Evolutionary conservation across 2,113 vertebrate species (phyloP).

Genomic region (Nibea coibor): DNA sequence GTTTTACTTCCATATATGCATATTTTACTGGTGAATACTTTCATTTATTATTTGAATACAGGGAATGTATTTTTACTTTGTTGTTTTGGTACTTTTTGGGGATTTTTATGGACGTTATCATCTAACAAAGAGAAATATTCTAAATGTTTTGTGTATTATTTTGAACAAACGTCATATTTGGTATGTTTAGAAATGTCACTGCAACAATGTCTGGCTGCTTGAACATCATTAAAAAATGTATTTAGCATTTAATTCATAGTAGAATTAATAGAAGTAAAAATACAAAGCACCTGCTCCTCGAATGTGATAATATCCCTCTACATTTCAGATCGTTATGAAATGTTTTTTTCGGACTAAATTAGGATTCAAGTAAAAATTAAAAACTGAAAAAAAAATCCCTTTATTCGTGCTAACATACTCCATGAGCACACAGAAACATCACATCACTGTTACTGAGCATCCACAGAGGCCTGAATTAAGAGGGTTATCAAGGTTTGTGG

Average conservation of each 20-base stretch:
- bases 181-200: background rate
- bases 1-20: too few species aligned
- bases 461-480: slow-evolving; percentile 14
- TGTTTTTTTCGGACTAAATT: too few species aligned
- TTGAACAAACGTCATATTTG: background rate
- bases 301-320: background rate
- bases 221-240: background rate
- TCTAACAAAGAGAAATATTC: background rate
- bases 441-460: slow-evolving; percentile 1
- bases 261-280: background rate
- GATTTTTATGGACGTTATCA: background rate
- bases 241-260: background rate
- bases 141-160: background rate
- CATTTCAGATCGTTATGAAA: background rate
- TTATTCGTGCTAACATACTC: background rate
- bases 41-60: background rate
- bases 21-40: too few species aligned
- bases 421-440: background rate
- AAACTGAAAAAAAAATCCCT: background rate
- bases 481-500: slow-evolving; percentile 43
- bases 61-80: background rate
- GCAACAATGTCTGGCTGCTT: background rate
- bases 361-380: background rate
- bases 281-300: background rate
- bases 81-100: background rate